Percentiles rank a stretch among this genome's conserved stretches.
These are phyloP conservation scores for Pocota personata DNA, from an alignment of 2,888 invertebrate species.

Conservation along the genomic window DNA sequence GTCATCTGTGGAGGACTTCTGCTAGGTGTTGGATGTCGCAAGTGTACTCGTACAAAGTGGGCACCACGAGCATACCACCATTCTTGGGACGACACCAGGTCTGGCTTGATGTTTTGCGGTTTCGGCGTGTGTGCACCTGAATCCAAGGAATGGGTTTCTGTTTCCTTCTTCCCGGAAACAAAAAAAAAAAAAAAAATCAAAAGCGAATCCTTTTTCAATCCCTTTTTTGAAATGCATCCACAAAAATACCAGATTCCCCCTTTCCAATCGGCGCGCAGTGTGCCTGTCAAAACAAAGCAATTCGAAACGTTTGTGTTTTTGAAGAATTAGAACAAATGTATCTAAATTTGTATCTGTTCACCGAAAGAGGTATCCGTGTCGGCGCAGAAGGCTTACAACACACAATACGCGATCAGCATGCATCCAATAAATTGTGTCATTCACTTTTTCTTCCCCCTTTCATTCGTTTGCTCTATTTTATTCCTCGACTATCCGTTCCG, in stretches of 20 bases:
- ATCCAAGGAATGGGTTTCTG: slow-evolving; percentile 15
- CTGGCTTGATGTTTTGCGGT: slow-evolving; percentile 72
- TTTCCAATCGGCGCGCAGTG: background rate
- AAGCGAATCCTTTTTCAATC: slow-evolving; percentile 65
- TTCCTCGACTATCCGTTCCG: slow-evolving; percentile 38
- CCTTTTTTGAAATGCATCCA: slow-evolving; percentile 52
- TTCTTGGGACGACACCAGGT: slow-evolving; percentile 48
- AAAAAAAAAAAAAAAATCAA: slow-evolving; percentile 39
- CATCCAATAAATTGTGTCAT: slow-evolving; percentile 73
- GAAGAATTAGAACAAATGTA: slow-evolving; percentile 74
- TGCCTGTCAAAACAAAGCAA: slow-evolving; percentile 70
- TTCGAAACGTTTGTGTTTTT: slow-evolving; percentile 71
- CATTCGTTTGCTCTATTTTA: slow-evolving; percentile 57
- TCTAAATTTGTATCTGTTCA: slow-evolving; percentile 71
- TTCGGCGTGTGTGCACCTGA: slow-evolving; percentile 70
- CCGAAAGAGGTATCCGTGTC: slow-evolving; percentile 40
- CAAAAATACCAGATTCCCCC: slow-evolving; percentile 14
- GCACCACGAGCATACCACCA: background rate
- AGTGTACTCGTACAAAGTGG: slow-evolving; percentile 28
- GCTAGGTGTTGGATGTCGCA: slow-evolving; percentile 57
- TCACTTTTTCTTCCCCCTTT: slow-evolving; percentile 56
- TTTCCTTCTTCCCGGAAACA: slow-evolving; percentile 60
- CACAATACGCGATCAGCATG: slow-evolving; percentile 62
- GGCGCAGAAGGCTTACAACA: slow-evolving; percentile 34
- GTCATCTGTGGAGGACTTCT: slow-evolving; percentile 41